These are phyloP conservation scores for Pseudonaja textilis DNA, from an alignment of 2,113 vertebrate species.

Conservation along the genomic window DNA sequence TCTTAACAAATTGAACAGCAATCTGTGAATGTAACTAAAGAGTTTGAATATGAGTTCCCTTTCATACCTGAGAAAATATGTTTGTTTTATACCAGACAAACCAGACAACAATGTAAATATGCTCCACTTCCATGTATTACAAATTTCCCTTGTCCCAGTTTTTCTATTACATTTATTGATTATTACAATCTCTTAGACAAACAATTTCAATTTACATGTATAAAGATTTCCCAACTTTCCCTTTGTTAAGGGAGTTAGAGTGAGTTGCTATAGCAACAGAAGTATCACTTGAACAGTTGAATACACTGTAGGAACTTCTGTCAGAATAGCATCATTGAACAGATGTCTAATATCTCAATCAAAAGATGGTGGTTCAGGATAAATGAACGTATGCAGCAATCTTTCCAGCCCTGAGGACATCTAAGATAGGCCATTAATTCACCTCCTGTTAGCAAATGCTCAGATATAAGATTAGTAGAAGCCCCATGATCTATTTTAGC, in stretches of 20 bases:
- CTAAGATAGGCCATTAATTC: not conserved
- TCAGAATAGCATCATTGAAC: slow-evolving; percentile 31
- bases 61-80: not conserved
- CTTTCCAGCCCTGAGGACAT: not conserved
- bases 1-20: not conserved
- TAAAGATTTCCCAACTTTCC: slow-evolving; percentile 23
- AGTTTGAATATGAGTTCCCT: not conserved
- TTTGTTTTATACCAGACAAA: not conserved
- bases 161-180: not conserved
- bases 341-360: slow-evolving; percentile 37
- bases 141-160: not conserved
- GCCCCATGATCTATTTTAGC: not conserved
- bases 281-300: slow-evolving; percentile 34
- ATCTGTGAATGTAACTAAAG: not conserved
- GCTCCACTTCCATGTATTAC: not conserved
- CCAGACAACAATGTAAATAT: not conserved
- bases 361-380: not conserved
- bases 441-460: not conserved
- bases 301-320: slow-evolving; percentile 27
- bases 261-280: slow-evolving; percentile 52
- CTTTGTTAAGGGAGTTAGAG: not conserved
- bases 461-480: not conserved
- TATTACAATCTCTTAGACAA: slow-evolving; percentile 17
- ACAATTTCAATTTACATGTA: slow-evolving; percentile 28
- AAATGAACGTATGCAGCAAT: not conserved